Conservation (phyloP, 2,113 vertebrate genomes). For the Malurus alboscapulatus region DNA sequence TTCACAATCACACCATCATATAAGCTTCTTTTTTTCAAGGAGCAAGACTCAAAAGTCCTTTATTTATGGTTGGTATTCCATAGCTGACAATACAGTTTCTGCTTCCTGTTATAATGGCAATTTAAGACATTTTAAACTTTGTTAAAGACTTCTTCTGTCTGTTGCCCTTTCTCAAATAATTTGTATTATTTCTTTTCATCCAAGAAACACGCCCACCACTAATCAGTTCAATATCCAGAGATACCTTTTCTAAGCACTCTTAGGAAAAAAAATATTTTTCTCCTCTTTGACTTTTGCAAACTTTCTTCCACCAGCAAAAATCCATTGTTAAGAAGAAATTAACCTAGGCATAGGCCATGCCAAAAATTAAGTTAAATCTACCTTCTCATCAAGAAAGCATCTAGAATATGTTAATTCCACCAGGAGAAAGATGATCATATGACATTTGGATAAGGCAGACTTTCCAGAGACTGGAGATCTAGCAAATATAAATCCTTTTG, state of each 20-base stretch:
- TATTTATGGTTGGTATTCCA: neutral
- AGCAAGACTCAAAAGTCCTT: neutral
- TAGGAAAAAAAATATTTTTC: neutral
- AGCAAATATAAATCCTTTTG: neutral
- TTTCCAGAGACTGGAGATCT: neutral
- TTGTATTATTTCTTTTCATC: neutral
- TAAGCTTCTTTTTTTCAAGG: neutral
- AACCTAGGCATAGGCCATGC: neutral
- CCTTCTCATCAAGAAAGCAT: neutral
- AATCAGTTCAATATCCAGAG: neutral
- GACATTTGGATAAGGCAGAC: neutral
- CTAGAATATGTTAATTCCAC: neutral
- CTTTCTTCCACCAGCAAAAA: neutral
- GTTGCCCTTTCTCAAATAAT: neutral
- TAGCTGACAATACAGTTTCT: neutral
- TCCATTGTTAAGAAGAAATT: neutral
- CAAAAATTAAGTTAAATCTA: neutral
- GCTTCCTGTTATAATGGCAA: neutral
- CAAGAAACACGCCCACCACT: fast-evolving
- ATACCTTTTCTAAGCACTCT: neutral
- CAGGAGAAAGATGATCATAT: neutral
- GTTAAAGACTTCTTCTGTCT: neutral
- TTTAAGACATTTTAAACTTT: neutral
- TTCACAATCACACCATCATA: neutral
- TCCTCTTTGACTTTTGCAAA: neutral